These are phyloP conservation scores for Tychaedon coryphoeus DNA, from an alignment of 2,113 vertebrate genomes.

Conservation along the genomic window DNA sequence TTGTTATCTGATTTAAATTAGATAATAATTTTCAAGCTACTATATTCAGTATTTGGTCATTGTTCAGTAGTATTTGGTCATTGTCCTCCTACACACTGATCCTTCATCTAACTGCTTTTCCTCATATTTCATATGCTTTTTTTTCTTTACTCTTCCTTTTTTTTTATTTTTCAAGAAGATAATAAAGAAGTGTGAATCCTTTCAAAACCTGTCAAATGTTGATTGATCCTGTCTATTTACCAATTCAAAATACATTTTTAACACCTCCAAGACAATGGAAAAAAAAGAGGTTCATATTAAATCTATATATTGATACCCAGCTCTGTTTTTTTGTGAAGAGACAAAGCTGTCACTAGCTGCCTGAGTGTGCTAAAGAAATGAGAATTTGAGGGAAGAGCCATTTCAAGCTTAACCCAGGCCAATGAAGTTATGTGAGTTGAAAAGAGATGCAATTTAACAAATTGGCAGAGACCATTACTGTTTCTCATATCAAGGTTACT, in stretches of 20 bases:
- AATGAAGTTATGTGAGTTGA: not conserved
- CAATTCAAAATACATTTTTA: conserved; percentile 15
- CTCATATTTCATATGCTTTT: not conserved
- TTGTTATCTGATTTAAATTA: not conserved
- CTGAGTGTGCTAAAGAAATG: not conserved
- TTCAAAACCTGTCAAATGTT: conserved; percentile 10
- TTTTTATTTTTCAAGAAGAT: not conserved
- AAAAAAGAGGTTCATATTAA: not conserved
- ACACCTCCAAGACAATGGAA: not conserved
- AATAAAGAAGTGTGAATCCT: not conserved
- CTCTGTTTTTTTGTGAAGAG: not conserved
- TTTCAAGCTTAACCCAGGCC: not conserved
- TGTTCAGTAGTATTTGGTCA: not conserved
- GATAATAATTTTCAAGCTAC: not conserved
- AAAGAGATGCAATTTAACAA: conserved; percentile 6
- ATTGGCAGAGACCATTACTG: conserved; percentile 2
- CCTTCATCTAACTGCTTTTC: not conserved
- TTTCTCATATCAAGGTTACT: conserved; percentile 18
- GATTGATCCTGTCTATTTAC: conserved; percentile 25
- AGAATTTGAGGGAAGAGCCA: not conserved
- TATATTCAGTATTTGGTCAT: not conserved
- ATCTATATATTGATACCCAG: conserved; percentile 6
- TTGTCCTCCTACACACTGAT: not conserved
- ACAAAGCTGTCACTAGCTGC: not conserved
- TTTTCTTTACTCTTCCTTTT: not conserved